Evolutionary conservation across 2,113 vertebrate genomes (phyloP), one percentile per base, ranked within the genome.

Genomic region (Thalassoma bifasciatum): DNA sequence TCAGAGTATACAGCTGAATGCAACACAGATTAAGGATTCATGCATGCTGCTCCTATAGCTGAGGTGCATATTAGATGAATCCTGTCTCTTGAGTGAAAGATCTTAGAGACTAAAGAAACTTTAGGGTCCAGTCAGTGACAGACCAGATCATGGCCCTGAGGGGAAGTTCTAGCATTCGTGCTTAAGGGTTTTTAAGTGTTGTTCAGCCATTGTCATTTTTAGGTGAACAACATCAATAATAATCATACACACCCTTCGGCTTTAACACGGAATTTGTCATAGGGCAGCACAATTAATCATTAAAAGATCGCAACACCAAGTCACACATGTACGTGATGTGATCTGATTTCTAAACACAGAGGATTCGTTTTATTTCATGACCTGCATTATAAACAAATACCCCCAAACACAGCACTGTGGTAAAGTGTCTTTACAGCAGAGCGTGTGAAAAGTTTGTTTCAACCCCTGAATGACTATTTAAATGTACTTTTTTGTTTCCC

Each of bases 111-210:
- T 30, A 30, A 19, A 7, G 5, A 46, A 19, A 19, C 4, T 16
- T 46, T 2, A 17, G 16, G 3, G 16, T 44, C 16, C 16, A 16
- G 42, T n/a, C n/a, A n/a, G n/a, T n/a, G n/a, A n/a, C n/a, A n/a
- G n/a, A n/a, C n/a, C n/a, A n/a, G n/a, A n/a, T n/a, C 19, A 52
- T 24, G 26, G 34, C 24, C 52, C 30, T 1, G 9, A 38, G 17
- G 59, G 59, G 13, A 60, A 59, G 37, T 47, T 40, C 40, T 63
- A 40, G 59, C 53, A 60, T 62, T 78, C 11, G 51, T 10, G 64
- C 72, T 57, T 16, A 12, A 44, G 17, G 42, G 42, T 13, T 44
- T 12, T 68, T 21, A 16, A 22, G 49, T 65, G 19, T 36, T 67
- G 38, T 40, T 60, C 34, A 54, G 8, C 63, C 40, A 56, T 4